These are phyloP conservation scores for Aleiodes leptofemur DNA, from an alignment of 2,888 invertebrate species.

Conservation along the genomic window DNA sequence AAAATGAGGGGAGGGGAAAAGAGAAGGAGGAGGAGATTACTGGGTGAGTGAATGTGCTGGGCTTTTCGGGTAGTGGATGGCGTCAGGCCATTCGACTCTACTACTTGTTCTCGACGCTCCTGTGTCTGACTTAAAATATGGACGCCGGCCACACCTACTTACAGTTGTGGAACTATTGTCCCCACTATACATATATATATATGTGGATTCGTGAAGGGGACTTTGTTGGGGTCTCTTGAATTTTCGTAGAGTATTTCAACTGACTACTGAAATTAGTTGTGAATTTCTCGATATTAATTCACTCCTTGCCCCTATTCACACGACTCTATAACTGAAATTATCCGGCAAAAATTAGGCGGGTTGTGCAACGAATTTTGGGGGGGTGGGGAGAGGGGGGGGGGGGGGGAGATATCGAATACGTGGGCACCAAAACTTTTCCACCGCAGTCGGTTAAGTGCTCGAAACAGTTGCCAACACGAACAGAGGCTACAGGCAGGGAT, in stretches of 20 bases:
- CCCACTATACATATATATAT: conserved; percentile 51
- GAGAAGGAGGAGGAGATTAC: conserved; percentile 5
- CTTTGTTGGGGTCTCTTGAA: conserved; percentile 18
- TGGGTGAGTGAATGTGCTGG: conserved; percentile 30
- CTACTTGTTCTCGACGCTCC: conserved; percentile 65
- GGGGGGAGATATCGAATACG: background rate
- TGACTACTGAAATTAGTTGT: conserved; percentile 13
- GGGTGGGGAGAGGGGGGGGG: too few relatives aligned
- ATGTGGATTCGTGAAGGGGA: background rate
- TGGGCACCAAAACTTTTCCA: conserved; percentile 45
- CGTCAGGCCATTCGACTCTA: conserved; percentile 54
- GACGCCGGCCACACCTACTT: conserved; percentile 70
- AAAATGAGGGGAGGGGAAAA: background rate
- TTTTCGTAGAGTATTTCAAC: background rate
- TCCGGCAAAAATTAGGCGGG: background rate
- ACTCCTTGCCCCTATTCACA: background rate
- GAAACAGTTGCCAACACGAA: conserved; percentile 65
- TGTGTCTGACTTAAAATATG: conserved; percentile 73
- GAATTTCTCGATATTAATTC: conserved; percentile 19
- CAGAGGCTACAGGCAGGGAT: conserved; percentile 43
- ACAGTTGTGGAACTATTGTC: conserved; percentile 67
- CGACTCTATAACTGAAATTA: background rate
- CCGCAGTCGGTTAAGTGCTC: conserved; percentile 62
- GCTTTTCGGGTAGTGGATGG: conserved; percentile 26
- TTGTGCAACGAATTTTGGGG: background rate